Evolutionary conservation across 2,888 invertebrate species (phyloP), one percentile per base, ranked within the genome.

Genomic region (Axea sp.): DNA sequence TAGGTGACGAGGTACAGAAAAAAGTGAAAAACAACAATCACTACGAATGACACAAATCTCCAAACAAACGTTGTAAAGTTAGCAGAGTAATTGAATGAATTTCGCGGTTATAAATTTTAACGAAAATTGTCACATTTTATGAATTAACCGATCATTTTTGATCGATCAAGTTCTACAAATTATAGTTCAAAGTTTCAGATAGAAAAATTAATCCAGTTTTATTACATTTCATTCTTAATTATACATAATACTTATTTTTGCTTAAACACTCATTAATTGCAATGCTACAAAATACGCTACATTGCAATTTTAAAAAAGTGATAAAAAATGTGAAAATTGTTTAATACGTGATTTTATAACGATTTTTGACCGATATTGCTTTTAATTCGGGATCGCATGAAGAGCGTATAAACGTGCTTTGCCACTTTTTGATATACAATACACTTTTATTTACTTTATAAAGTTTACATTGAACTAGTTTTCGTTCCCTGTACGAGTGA

Each of bases 381-480:
- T 73, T 60, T 47, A 33, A 60, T 39, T 60, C 55, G 28, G 26
- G 11, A 73, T 51, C 47, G 31, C 47, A 26, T 1, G 53, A 62
- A 55, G 49, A 68, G 55, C 67, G 26, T 30, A 43, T 62, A 68
- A 67, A 68, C 37, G 49, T 53, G 53, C 41, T 57, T 53, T 41
- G 60, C 60, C 49, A 73, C 35, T 68, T 73, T 73, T 73, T 67
- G 73, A 68, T 68, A 67, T 67, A 73, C 60, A 73, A 71, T 75
- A 60, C 55, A 71, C 60, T 67, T 71, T 74, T 65, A 60, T 71
- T 75, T 71, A 71, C 64, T 62, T 62, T 62, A 71, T 60, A 67
- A 65, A 67, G 65, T 71, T 71, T 71, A 71, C 65, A 75, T 71
- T 75, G 69, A 75, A 75, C 69, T 65, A 69, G 69, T 69, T 75